Evolutionary conservation across 2,888 invertebrate species (phyloP).

Genomic region (Lasioglossum morio): DNA sequence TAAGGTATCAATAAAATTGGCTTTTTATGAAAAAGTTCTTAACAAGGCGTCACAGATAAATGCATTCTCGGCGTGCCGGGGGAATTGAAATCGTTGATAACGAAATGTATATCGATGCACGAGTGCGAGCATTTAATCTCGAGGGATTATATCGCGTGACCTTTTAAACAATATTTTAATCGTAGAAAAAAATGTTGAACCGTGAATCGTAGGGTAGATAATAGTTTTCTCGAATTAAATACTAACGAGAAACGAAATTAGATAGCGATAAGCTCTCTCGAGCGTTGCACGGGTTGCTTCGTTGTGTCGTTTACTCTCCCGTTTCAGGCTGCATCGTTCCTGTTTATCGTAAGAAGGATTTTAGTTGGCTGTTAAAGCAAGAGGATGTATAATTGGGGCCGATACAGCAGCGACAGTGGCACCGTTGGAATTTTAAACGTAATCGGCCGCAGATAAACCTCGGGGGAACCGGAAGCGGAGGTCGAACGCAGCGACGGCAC

Average conservation of each 20-base stretch:
- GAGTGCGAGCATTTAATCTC: neutral
- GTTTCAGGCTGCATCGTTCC: neutral
- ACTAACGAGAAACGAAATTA: conserved; percentile 16
- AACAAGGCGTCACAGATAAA: neutral
- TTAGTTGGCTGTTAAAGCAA: conserved; percentile 35
- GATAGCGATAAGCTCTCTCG: conserved; percentile 4
- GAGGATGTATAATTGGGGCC: conserved; percentile 41
- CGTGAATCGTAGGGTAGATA: neutral
- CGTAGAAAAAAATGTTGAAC: neutral
- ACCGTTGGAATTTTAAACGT: conserved; percentile 53
- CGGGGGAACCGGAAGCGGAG: conserved; percentile 31
- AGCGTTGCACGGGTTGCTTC: conserved; percentile 13
- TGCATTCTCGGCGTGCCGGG: neutral
- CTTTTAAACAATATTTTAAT: conserved; percentile 2
- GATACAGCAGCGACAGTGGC: conserved; percentile 29
- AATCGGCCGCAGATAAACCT: conserved; percentile 44
- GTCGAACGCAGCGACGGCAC: conserved; percentile 28
- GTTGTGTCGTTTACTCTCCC: conserved; percentile 1
- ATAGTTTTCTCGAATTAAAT: conserved; percentile 5
- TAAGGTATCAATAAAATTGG: neutral
- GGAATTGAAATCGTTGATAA: neutral
- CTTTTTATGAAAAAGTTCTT: neutral
- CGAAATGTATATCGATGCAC: neutral
- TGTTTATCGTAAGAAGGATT: conserved; percentile 33
- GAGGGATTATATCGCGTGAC: neutral